Base-by-base conservation (phyloP, 2,797 vertebrate genomes). In the Arnoldichthys spilopterus region DNA sequence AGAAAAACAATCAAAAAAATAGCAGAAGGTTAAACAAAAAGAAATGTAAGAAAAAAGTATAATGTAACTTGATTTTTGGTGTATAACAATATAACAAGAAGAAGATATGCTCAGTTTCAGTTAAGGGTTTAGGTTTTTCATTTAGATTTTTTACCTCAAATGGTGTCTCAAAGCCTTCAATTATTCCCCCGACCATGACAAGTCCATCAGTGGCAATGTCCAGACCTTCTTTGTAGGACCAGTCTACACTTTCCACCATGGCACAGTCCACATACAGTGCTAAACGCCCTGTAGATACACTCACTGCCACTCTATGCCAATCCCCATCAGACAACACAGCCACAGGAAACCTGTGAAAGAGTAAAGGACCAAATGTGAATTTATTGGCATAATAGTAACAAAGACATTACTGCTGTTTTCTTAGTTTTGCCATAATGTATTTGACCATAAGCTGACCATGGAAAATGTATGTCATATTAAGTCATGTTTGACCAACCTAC, bases 181-280 rank as follows among this genome's bases (percentile, higher is more conserved):
- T 80, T 75, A 92, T 91, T 69, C 96, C 96, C 37, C 96, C 96
- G 0, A 97, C 20, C 89, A 97, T 85, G 61, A 96, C 74, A 51
- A 97, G 92, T 6, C 95, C 95, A 0, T 96, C 93, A 0, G 90
- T 89, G 83, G 83, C 78, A 85, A 96, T 89, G 45, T 88, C 93
- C 87, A 96, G 87, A 40, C 95, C 93, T 0, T 90, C 93, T 0
- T 89, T 88, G 62, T 94, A 91, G 34, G 89, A 91, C 96, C 96
- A 97, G 79, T 91, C 92, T 43, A 95, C 93, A 0, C 90, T 94
- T 87, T 96, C 96, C 86, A 94, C 87, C 91, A 95, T 91, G 34
- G 87, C 82, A 51, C 96, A 97, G 92, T 97, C 96, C 88, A 97
- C 92, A 0, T 95, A 94, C 72, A 97, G 32, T 0, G 86, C 89